Conservation (phyloP, 2,797 vertebrate species). For the Rhodeus uyekii region DNA sequence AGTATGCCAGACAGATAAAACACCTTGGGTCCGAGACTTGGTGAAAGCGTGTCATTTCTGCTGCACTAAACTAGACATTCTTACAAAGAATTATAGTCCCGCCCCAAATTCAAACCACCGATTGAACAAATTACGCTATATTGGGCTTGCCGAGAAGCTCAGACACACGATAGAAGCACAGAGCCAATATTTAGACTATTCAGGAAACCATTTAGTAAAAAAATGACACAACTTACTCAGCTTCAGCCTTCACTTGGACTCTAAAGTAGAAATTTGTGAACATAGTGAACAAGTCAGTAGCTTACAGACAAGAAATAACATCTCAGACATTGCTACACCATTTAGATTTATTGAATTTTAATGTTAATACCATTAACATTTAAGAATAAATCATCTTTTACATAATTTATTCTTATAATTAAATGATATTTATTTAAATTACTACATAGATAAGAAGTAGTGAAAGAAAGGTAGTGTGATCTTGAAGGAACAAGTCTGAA, state of each 20-base stretch:
- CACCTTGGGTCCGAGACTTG: too few relatives aligned
- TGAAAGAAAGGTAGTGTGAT: not conserved
- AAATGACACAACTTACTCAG: not conserved
- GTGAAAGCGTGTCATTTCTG: not conserved
- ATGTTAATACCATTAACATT: not conserved
- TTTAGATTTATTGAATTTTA: not conserved
- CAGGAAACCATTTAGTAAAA: not conserved
- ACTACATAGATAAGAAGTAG: not conserved
- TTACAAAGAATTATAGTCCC: not conserved
- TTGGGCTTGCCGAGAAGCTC: not conserved
- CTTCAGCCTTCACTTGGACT: not conserved
- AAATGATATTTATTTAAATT: not conserved
- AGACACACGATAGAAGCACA: not conserved
- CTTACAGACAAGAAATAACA: not conserved
- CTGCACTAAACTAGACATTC: not conserved
- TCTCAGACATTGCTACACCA: not conserved
- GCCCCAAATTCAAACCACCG: not conserved
- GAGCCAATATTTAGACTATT: not conserved
- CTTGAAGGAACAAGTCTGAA: not conserved
- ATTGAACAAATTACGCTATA: not conserved
- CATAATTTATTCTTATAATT: not conserved
- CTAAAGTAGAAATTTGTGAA: not conserved
- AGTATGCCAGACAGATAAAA: not conserved
- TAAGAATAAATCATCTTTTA: not conserved
- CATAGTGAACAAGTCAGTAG: slow-evolving; percentile 4